Base-by-base conservation (phyloP, 1,140 invertebrate genomes). In the Drosophila tani region DNA sequence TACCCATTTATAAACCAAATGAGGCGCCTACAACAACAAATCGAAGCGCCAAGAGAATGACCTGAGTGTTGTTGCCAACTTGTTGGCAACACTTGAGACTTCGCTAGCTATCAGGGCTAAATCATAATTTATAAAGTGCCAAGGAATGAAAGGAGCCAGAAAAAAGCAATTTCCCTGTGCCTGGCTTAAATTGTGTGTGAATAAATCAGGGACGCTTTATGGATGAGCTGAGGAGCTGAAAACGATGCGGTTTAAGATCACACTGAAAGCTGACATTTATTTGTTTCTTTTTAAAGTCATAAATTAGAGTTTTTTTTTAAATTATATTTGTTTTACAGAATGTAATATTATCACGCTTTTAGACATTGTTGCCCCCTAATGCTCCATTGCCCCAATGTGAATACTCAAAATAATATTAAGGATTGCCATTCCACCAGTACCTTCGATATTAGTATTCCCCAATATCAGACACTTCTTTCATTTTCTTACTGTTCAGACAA, bases 1-100 rank as follows among this genome's bases (percentile, higher is more conserved):
- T 64, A 78, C 80, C 80, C 84, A 81, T 88, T 88, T 83, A 88
- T 81, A 87, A 88, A 50, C 80, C 67, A 88, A 87, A 87, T 88
- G 84, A 87, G 75, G 74, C 75, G 64, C 43, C 75, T 68, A 69
- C 75, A 62, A 68, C 56, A 49, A 50, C 43, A 35, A 41, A 3
- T 29, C 12, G 17, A 15, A 53, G 50, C 49, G 15, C 6, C 11
- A 27, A 38, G 55, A 24, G 35, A 43, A 21, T 59, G 40, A 47
- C 38, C 63, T 51, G 32, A 46, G 45, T 50, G 21, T 73, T 73
- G 69, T 73, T 50, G n/a, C 27, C 53, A 73, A 73, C 69, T 73
- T 73, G 69, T 73, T 73, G 69, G 69, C 69, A 73, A 45, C 69
- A 73, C 69, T 73, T 59, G 69, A 60, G 69, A 67, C n/a, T 60